Evolutionary conservation across 2,113 vertebrate genomes (phyloP).

Genomic region (Onychostruthus taczanowskii): DNA sequence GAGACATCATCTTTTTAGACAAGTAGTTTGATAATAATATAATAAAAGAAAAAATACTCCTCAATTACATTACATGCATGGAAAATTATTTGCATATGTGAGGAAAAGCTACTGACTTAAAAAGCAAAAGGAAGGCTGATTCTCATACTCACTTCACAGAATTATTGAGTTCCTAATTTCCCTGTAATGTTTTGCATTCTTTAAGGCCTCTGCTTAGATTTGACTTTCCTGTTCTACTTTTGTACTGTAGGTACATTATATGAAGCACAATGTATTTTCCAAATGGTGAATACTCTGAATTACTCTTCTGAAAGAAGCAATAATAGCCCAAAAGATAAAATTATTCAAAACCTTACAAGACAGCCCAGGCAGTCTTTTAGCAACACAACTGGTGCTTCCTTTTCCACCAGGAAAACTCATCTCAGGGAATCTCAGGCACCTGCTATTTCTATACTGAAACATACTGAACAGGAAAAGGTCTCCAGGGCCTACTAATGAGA

Average conservation of each 20-base stretch:
- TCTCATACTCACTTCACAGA: neutral
- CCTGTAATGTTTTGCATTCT: neutral
- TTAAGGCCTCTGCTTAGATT: neutral
- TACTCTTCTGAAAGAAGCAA: neutral
- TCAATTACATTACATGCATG: neutral
- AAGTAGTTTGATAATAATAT: neutral
- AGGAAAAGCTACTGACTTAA: neutral
- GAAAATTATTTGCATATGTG: neutral
- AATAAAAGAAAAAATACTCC: neutral
- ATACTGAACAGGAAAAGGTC: neutral
- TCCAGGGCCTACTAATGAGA: neutral
- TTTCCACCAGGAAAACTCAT: neutral
- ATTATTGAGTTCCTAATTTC: neutral
- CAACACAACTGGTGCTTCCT: neutral
- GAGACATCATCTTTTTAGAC: neutral
- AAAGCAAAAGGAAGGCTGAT: neutral
- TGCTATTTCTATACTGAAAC: neutral
- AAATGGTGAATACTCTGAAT: neutral
- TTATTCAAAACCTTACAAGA: neutral
- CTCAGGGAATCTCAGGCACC: neutral
- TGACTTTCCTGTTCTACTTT: neutral
- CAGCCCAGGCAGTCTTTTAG: neutral
- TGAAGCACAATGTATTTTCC: neutral
- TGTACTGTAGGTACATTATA: neutral
- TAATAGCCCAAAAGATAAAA: neutral